Conservation (phyloP, 23 tunicate species). For the Aplidium turbinatum region DNA sequence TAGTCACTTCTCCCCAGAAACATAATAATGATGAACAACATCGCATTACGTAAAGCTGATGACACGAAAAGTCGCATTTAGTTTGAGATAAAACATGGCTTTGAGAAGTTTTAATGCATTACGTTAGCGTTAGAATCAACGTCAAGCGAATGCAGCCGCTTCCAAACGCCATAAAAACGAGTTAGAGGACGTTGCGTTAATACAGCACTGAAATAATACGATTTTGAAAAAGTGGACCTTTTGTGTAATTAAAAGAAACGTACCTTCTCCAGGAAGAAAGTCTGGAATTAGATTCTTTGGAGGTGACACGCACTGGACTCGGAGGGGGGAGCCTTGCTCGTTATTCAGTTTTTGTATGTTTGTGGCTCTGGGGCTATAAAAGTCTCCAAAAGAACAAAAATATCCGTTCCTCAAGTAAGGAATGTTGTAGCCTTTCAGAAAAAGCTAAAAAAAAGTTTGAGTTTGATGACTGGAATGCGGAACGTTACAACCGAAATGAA, state of each 20-base stretch:
- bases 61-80: no score
- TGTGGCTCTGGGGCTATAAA: not conserved
- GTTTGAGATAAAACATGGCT: no score
- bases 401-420: slow-evolving; percentile 3
- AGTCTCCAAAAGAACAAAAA: slow-evolving; percentile 14
- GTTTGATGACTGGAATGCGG: no score
- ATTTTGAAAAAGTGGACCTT: no score
- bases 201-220: no score
- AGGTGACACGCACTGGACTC: slow-evolving; percentile 20
- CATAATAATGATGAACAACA: no score
- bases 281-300: slow-evolving; percentile 5
- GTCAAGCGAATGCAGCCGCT: not conserved
- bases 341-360: not conserved
- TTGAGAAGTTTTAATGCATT: no score
- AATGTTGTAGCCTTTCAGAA: slow-evolving; percentile 10
- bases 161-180: not conserved
- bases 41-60: no score
- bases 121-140: no score
- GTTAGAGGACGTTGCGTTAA: no score
- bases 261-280: slow-evolving; percentile 18
- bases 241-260: not conserved
- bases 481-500: no score
- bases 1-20: no score
- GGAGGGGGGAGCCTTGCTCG: not conserved
- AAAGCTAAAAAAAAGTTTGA: slow-evolving; percentile 13